phyloP scores from a whole-genome alignment of 2,888 invertebrate genomes.

The Odontothrips loti region DNA sequence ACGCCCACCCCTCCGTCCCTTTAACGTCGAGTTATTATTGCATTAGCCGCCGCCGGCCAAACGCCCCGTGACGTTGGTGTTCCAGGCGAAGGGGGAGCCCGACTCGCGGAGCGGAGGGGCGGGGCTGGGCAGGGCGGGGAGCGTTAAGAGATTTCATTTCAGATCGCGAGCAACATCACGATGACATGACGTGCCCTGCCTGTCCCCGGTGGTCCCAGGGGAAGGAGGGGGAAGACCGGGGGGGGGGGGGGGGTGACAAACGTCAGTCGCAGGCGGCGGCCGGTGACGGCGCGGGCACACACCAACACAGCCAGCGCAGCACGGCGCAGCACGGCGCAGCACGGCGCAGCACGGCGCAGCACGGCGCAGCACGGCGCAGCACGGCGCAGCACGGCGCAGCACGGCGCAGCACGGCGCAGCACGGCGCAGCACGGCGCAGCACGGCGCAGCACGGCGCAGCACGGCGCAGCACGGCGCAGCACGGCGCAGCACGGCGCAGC shows the following conservation, averaged over 20 bases:
- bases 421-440: no score
- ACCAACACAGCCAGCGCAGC: no score
- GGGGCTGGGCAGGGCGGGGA: not conserved
- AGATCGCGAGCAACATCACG: not conserved
- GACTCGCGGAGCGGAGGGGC: not conserved
- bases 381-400: no score
- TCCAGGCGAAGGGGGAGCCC: not conserved
- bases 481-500: no score
- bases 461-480: no score
- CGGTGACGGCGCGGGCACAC: no score
- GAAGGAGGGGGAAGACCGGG: not conserved
- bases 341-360: not conserved
- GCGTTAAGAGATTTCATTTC: slow-evolving; percentile 23
- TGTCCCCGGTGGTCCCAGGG: not conserved
- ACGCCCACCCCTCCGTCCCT: not conserved
- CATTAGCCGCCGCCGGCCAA: not conserved
- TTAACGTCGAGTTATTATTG: not conserved
- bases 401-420: no score
- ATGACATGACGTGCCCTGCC: not conserved
- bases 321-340: not conserved
- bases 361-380: not conserved
- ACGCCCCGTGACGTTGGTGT: not conserved
- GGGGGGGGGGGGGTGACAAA: not conserved
- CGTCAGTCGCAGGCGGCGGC: not conserved
- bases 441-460: no score